Evolutionary conservation across 1,140 invertebrate genomes (phyloP).

Genomic region (Magallana gigas): DNA sequence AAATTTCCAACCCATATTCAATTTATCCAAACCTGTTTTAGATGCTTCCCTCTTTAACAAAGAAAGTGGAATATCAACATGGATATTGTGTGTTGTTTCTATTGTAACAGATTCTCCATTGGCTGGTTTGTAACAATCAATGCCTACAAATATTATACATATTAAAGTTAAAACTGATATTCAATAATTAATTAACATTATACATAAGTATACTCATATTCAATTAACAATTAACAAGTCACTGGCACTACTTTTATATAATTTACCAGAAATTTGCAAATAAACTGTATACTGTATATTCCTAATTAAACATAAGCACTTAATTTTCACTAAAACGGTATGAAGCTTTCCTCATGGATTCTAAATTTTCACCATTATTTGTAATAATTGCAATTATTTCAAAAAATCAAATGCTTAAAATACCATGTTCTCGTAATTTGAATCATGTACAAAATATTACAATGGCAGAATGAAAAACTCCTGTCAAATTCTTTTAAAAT

Average conservation of each 20-base stretch:
- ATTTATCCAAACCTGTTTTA: slow-evolving; percentile 59
- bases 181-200: neutral
- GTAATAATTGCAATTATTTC: no score
- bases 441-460: no score
- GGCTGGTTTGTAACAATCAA: slow-evolving; percentile 96
- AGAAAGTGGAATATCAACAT: slow-evolving; percentile 92
- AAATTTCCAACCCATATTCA: neutral
- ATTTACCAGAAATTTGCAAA: neutral
- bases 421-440: no score
- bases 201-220: neutral
- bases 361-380: no score
- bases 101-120: slow-evolving; percentile 97
- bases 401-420: no score
- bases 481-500: no score
- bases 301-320: no score
- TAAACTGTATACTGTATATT: no score
- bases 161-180: neutral
- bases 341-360: no score
- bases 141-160: slow-evolving; percentile 78
- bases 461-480: no score
- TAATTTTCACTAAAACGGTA: no score
- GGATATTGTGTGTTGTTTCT: slow-evolving; percentile 89
- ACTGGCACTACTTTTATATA: neutral
- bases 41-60: slow-evolving; percentile 83
- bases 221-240: neutral